Evolutionary conservation across 1,140 invertebrate species (phyloP), one percentile per base, ranked within the genome.

Genomic region (Dufourea novaeangliae): DNA sequence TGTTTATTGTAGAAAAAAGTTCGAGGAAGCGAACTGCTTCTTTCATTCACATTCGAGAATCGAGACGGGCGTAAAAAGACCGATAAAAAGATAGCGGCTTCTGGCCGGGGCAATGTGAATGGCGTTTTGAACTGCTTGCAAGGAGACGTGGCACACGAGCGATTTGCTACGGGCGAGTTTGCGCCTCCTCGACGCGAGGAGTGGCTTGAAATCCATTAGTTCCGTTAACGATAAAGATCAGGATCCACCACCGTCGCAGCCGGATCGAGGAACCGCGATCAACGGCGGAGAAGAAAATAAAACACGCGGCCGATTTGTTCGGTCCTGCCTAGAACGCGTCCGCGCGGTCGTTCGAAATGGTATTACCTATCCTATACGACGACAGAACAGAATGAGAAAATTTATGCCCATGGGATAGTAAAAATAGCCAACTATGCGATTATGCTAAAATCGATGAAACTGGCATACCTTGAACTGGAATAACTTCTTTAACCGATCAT

Each of bases 161-260:
- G 78, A 86, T 79, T 86, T 63, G 79, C 56, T 66, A 56, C 78
- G 67, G 62, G 37, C 52, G 59, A 85, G 72, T 83, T 80, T 57
- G 66, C 70, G n/a, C 59, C 68, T 67, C 27, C 52, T 46, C 63
- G 61, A 57, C 34, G 66, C 67, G 37, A 63, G 75, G 63, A 76
- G 69, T 63, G 44, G 76, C 78, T 80, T 81, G 79, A 88, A 88
- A 87, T 88, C 78, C 76, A 85, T 86, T 87, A 73, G 80, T 87
- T 79, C 79, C 84, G 77, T 87, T 78, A 85, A 83, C 85, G 69
- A 86, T 69, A 32, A 46, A 52, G 57, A 78, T 77, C 63, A 59
- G 71, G 64, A 82, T 83, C 79, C 54, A 74, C 74, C 82, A 84
- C 68, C 80, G 8, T 7, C 75, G 57, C 74, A 41, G 20, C 0